Conservation (phyloP, 2,888 invertebrate species). For the Cyclophora albipunctata region DNA sequence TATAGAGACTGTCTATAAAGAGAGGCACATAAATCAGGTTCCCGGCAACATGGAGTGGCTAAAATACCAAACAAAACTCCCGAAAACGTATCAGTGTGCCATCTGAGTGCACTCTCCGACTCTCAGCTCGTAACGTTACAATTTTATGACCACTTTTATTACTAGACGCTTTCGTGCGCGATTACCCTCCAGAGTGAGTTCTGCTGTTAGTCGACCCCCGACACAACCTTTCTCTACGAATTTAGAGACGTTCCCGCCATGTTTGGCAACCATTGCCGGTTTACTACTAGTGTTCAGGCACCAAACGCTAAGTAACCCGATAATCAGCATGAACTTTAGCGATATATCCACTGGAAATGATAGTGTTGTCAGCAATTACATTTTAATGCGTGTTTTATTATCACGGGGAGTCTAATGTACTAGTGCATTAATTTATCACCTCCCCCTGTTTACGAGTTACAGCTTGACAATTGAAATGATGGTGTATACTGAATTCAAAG, state of each 20-base stretch:
- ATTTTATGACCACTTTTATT: constrained; percentile 73
- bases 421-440: constrained; percentile 71
- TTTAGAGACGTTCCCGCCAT: constrained; percentile 24
- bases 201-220: constrained; percentile 66
- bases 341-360: constrained; percentile 17
- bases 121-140: constrained; percentile 70
- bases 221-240: constrained; percentile 39
- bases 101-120: constrained; percentile 63
- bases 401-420: constrained; percentile 68
- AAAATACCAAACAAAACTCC: constrained; percentile 37
- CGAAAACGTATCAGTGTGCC: constrained; percentile 68
- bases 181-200: constrained; percentile 75
- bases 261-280: constrained; percentile 38
- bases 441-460: constrained; percentile 64
- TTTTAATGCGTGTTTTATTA: constrained; percentile 73
- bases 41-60: constrained; percentile 18
- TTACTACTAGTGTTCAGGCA: constrained; percentile 2
- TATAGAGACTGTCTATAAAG: constrained; percentile 39
- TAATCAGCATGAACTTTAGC: constrained; percentile 25
- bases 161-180: constrained; percentile 74
- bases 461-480: constrained; percentile 70
- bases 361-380: constrained; percentile 62
- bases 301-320: constrained; percentile 5
- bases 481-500: constrained; percentile 56
- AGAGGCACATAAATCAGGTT: constrained; percentile 48